Conservation (phyloP, 2,888 invertebrate genomes). For the Lagria hirta region DNA sequence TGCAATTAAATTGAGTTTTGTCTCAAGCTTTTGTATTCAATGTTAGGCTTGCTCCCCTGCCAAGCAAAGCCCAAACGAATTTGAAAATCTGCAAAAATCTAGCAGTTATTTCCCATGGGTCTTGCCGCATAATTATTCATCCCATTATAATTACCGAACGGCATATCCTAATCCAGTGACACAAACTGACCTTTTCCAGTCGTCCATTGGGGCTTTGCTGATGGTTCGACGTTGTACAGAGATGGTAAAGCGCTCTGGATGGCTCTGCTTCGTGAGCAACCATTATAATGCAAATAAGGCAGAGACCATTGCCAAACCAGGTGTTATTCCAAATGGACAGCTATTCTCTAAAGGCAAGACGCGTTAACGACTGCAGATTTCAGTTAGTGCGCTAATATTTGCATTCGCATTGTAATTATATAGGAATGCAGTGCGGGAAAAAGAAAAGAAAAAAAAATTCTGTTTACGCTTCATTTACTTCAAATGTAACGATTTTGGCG, state of each 20-base stretch:
- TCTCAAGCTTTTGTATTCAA: no score
- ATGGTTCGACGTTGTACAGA: background rate
- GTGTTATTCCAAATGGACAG: constrained; percentile 50
- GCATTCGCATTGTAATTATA: constrained; percentile 43
- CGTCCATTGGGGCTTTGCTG: constrained; percentile 26
- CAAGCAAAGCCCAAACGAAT: no score
- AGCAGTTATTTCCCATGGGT: constrained; percentile 35
- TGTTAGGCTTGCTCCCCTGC: no score
- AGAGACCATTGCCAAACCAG: constrained; percentile 48
- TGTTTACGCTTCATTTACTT: no score
- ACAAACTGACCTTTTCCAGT: constrained; percentile 46
- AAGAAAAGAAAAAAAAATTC: no score
- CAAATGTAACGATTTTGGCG: no score
- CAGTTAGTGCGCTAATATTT: constrained; percentile 48
- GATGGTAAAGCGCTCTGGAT: constrained; percentile 30
- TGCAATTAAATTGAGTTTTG: no score
- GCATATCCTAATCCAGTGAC: constrained; percentile 47
- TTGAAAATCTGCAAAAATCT: constrained; percentile 21
- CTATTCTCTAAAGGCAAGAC: constrained; percentile 49
- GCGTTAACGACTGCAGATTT: constrained; percentile 51
- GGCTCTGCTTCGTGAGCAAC: constrained; percentile 35
- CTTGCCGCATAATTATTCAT: constrained; percentile 44
- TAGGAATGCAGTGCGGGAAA: constrained; percentile 35
- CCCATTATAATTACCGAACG: constrained; percentile 49
- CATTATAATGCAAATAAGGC: constrained; percentile 52